Evolutionary conservation across 2,797 vertebrate genomes (phyloP).

Genomic region (Microctenopoma lineatum): DNA sequence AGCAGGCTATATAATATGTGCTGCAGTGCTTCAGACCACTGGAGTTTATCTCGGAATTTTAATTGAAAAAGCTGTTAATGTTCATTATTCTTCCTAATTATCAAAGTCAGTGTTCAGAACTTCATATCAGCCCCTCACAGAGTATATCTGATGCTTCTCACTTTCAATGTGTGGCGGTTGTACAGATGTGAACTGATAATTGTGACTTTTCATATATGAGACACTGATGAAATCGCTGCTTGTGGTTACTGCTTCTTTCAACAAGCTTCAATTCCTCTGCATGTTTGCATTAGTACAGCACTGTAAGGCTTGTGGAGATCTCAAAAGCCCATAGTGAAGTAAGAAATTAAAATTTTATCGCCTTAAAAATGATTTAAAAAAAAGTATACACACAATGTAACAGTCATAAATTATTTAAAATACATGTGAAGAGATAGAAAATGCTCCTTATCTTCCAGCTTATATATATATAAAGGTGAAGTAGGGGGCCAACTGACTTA

Average conservation of each 20-base stretch:
- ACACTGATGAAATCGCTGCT: not conserved
- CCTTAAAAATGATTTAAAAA: too few relatives aligned
- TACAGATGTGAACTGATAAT: not conserved
- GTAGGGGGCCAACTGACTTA: constrained; percentile 5
- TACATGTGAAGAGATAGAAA: not conserved
- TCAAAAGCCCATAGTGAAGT: not conserved
- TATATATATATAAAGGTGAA: too few relatives aligned
- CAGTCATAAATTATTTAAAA: not conserved
- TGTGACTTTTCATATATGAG: not conserved
- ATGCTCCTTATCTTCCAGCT: too few relatives aligned
- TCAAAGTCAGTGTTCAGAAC: not conserved
- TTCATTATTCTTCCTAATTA: not conserved
- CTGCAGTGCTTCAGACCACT: too few relatives aligned
- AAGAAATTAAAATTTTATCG: not conserved
- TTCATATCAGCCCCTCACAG: not conserved
- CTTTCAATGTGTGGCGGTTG: not conserved
- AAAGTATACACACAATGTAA: not conserved
- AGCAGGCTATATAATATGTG: too few relatives aligned
- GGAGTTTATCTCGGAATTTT: too few relatives aligned
- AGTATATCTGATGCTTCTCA: not conserved
- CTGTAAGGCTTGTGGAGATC: too few relatives aligned
- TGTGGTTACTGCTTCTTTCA: not conserved
- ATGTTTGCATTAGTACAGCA: too few relatives aligned
- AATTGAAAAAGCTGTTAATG: too few relatives aligned
- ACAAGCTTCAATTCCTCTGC: too few relatives aligned